Evolutionary conservation across 2,797 vertebrate genomes (phyloP).

Genomic region (Artibeus jamaicensis): DNA sequence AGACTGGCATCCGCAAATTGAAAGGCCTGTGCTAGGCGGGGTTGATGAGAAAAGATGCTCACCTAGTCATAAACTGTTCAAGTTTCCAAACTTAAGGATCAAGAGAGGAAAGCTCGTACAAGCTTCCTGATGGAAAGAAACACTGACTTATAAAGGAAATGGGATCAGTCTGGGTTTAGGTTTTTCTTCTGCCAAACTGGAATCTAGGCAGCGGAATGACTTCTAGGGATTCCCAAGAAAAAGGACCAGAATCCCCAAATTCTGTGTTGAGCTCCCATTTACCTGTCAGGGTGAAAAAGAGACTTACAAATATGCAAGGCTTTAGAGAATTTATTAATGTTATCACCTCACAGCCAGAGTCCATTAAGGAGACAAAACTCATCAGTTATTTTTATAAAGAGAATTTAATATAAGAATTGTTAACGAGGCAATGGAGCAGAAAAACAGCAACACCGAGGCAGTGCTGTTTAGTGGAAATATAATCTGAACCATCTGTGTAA

Average conservation of each 20-base stretch:
- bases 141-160: slow-evolving; percentile 14
- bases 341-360: slow-evolving; percentile 34
- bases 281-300: neutral
- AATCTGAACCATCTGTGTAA: neutral
- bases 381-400: slow-evolving; percentile 34
- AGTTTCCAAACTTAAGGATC: neutral
- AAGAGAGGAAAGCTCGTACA: neutral
- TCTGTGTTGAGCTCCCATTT: neutral
- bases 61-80: neutral
- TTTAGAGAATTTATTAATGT: slow-evolving; percentile 45
- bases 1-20: neutral
- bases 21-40: neutral
- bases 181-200: slow-evolving; percentile 1
- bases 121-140: neutral
- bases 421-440: slow-evolving; percentile 3
- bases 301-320: neutral
- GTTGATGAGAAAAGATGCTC: neutral
- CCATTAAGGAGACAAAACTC: slow-evolving; percentile 25
- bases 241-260: neutral
- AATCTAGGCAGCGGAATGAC: neutral
- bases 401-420: slow-evolving; percentile 53
- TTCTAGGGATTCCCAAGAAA: neutral
- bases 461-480: neutral
- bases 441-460: neutral
- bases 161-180: neutral